phyloP scores from a whole-genome alignment of 2,888 invertebrate genomes.

The Epinotia brunnichana region DNA sequence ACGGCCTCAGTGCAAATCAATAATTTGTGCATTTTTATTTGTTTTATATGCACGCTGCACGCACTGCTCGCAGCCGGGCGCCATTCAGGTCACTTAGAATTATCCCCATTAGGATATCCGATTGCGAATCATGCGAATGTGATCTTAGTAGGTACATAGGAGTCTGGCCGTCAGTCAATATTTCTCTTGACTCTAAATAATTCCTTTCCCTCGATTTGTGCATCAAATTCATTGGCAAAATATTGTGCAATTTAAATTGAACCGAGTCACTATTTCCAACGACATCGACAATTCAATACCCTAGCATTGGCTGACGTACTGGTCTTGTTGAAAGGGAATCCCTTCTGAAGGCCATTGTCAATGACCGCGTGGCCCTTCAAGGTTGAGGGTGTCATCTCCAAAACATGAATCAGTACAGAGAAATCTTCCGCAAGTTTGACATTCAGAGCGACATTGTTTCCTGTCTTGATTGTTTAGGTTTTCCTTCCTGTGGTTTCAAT shows the following conservation, averaged over 20 bases:
- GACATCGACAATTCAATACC: neutral
- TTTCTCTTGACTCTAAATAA: too few relatives aligned
- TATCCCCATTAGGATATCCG: too few relatives aligned
- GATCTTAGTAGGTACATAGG: too few relatives aligned
- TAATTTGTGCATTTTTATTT: too few relatives aligned
- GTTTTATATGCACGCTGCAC: too few relatives aligned
- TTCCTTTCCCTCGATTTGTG: neutral
- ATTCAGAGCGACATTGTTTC: slow-evolving; percentile 19
- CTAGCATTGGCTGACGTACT: neutral
- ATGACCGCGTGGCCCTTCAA: neutral
- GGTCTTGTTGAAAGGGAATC: neutral
- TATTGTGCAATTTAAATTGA: slow-evolving; percentile 1
- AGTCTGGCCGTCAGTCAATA: too few relatives aligned
- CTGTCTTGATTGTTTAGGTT: slow-evolving; percentile 17
- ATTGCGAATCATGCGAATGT: too few relatives aligned
- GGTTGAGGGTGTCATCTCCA: neutral
- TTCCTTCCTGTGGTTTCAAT: slow-evolving; percentile 16
- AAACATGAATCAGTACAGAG: slow-evolving; percentile 13
- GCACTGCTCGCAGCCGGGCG: too few relatives aligned
- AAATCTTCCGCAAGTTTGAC: slow-evolving; percentile 3
- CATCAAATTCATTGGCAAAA: neutral
- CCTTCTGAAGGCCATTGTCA: slow-evolving; percentile 13
- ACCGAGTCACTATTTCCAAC: slow-evolving; percentile 4
- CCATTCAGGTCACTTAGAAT: too few relatives aligned
- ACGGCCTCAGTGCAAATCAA: too few relatives aligned